Conservation (phyloP, 2,888 invertebrate species). For the Dorcus hopei region DNA sequence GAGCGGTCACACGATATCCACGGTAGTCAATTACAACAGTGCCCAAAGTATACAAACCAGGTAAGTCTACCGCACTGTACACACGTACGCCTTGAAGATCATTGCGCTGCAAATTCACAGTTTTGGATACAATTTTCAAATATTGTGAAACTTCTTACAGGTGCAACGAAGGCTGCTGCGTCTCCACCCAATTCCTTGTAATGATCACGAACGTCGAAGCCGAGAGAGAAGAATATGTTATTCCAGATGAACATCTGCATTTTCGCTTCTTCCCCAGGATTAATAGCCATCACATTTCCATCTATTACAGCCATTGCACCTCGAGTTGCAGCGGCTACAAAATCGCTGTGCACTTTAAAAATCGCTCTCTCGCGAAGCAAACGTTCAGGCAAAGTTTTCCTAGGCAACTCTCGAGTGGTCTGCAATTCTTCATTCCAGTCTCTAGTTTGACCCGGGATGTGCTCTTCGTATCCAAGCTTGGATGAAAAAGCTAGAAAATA, state of each 20-base stretch:
- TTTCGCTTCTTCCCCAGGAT: conserved; percentile 98
- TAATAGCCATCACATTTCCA: conserved; percentile 99
- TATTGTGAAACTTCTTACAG: conserved; percentile 52
- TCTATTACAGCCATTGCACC: conserved; percentile 98
- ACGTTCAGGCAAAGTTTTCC: conserved; percentile 89
- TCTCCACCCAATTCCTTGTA: conserved; percentile 99
- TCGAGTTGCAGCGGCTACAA: conserved; percentile 95
- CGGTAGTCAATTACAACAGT: conserved; percentile 98
- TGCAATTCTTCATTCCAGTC: conserved; percentile 99
- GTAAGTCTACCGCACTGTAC: conserved; percentile 90
- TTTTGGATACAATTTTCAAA: conserved; percentile 24
- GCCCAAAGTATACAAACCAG: conserved; percentile 93
- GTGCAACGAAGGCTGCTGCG: conserved; percentile 95
- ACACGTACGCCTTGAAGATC: conserved; percentile 96
- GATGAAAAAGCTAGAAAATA: conserved; percentile 81
- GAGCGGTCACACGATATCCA: conserved; percentile 96
- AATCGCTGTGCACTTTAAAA: conserved; percentile 98
- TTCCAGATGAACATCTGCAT: conserved; percentile 99
- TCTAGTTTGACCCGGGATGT: conserved; percentile 97
- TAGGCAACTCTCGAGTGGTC: conserved; percentile 91
- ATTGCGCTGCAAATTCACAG: conserved; percentile 55
- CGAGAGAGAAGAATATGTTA: conserved; percentile 98
- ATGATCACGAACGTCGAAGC: conserved; percentile 98
- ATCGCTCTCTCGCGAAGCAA: conserved; percentile 92
- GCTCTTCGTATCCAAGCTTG: conserved; percentile 96